Conservation (phyloP, 2,113 vertebrate species). For the Saguinus imperator region DNA sequence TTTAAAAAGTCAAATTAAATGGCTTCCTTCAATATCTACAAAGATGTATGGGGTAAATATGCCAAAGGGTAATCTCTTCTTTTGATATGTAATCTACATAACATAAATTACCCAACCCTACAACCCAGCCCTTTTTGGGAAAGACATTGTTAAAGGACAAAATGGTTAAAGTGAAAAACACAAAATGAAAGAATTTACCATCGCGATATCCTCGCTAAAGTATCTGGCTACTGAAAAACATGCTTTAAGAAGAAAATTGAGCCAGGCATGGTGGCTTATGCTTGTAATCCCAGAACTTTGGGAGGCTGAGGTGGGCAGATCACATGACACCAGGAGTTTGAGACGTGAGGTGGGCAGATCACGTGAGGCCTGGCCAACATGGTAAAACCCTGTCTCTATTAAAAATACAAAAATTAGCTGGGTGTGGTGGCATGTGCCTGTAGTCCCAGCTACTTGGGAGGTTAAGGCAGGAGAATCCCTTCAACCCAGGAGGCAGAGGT, state of each 20-base stretch:
- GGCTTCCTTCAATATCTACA: background rate
- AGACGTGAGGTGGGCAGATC: too few species aligned
- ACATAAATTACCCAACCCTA: background rate
- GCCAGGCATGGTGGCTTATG: too few species aligned
- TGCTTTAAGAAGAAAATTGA: background rate
- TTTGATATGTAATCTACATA: background rate
- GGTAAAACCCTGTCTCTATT: too few species aligned
- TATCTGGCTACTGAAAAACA: background rate
- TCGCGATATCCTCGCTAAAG: background rate
- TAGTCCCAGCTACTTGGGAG: too few species aligned
- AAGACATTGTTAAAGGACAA: conserved; percentile 25
- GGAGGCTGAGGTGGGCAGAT: too few species aligned
- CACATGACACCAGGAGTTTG: too few species aligned
- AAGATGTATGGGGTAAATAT: background rate
- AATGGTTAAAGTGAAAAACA: background rate
- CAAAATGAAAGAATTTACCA: background rate
- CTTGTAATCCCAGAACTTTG: too few species aligned
- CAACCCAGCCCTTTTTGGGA: background rate
- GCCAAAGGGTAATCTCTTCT: background rate
- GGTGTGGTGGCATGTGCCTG: too few species aligned
- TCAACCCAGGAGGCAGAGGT: too few species aligned
- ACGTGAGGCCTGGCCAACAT: too few species aligned
- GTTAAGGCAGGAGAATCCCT: too few species aligned
- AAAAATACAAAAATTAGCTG: too few species aligned
- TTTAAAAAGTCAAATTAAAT: background rate